Conservation (phyloP, 2,113 vertebrate species). For the Accipiter cooperii region DNA sequence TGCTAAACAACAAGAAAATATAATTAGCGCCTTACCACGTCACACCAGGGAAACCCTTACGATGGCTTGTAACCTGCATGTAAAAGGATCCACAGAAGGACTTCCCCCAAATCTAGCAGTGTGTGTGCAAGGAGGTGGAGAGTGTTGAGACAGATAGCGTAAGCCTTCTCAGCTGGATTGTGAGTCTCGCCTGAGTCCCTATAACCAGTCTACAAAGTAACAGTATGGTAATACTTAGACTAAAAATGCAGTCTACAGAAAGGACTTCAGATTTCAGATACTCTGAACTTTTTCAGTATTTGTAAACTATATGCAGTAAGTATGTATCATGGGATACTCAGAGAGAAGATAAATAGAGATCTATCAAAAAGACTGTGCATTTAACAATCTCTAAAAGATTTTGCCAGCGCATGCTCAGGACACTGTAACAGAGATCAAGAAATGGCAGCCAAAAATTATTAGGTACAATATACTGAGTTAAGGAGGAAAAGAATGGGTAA, state of each 20-base stretch:
- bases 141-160: background rate
- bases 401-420: background rate
- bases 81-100: background rate
- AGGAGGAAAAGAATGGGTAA: background rate
- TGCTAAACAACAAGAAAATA: background rate
- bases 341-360: background rate
- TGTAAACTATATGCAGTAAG: background rate
- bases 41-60: background rate
- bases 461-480: background rate
- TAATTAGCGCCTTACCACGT: rapidly evolving
- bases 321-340: background rate
- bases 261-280: background rate
- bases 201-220: background rate
- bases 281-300: background rate
- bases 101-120: background rate
- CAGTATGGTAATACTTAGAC: background rate
- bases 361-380: background rate
- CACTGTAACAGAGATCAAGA: background rate
- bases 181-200: background rate
- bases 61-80: rapidly evolving
- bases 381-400: background rate
- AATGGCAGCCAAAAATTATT: background rate
- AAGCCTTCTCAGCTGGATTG: background rate
- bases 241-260: background rate
- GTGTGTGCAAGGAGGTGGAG: background rate